These are phyloP conservation scores for Vombatus ursinus DNA, from an alignment of 2,113 vertebrate species.

Conservation along the genomic window DNA sequence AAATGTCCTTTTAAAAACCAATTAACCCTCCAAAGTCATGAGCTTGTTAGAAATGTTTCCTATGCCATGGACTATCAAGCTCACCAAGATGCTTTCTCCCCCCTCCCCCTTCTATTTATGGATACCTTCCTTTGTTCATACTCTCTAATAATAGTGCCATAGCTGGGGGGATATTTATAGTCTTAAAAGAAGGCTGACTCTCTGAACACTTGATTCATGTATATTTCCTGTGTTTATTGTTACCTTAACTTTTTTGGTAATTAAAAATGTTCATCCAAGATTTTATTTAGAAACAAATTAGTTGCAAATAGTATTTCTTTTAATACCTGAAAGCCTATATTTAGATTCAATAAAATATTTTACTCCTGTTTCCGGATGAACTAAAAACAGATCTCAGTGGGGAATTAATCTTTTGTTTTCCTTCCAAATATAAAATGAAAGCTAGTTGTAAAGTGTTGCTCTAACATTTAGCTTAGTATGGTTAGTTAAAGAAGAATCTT, in stretches of 20 bases:
- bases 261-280: slow-evolving; percentile 83
- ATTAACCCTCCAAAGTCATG: slow-evolving; percentile 80
- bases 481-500: slow-evolving; percentile 17
- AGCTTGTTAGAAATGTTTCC: slow-evolving; percentile 82
- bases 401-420: slow-evolving; percentile 23
- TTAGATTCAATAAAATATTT: slow-evolving; percentile 75
- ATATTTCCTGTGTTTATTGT: slow-evolving; percentile 93
- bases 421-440: slow-evolving; percentile 61
- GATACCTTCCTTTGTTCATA: slow-evolving; percentile 95
- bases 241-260: slow-evolving; percentile 81
- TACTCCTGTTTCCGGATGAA: slow-evolving; percentile 73
- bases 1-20: slow-evolving; percentile 84
- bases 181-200: slow-evolving; percentile 83
- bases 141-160: slow-evolving; percentile 92
- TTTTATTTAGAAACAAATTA: slow-evolving; percentile 85
- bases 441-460: not conserved
- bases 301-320: slow-evolving; percentile 85
- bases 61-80: slow-evolving; percentile 88
- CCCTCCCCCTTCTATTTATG: slow-evolving; percentile 90
- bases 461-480: slow-evolving; percentile 13
- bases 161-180: slow-evolving; percentile 91
- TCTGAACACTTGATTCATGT: slow-evolving; percentile 91
- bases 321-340: slow-evolving; percentile 79
- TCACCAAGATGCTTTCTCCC: slow-evolving; percentile 82
- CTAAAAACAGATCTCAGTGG: slow-evolving; percentile 75